Base-by-base conservation (phyloP, 1,140 invertebrate genomes). In the Thaumatotibia leucotreta region DNA sequence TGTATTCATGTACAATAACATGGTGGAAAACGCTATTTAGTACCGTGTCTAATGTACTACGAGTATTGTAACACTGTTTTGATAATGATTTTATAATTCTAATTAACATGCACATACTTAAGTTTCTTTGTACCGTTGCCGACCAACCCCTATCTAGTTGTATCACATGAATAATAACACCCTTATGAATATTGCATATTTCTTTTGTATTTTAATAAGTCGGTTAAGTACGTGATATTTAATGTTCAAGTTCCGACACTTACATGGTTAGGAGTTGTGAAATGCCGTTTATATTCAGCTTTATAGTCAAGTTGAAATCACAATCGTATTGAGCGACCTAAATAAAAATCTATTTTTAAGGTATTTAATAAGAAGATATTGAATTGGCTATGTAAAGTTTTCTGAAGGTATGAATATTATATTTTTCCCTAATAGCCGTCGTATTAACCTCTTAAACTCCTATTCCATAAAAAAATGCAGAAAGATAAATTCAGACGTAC, bases 181-280 rank as follows among this genome's bases (percentile, higher is more conserved):
- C 69, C 35, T 50, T 67, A 74, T 74, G 69, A 74, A 71, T 74
- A 67, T 67, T 71, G 65, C 66, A 71, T 22, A 35, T 58, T 67
- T 72, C 63, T 65, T 73, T 74, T 66, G 68, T 70, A 27, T 67
- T 67, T 17, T 61, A 67, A 61, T 32, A 54, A 27, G 50, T 31
- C 20, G 45, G 27, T 20, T 54, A 33, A 54, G 27, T 27, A 8
- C n/a, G 52, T 58, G 52, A 27, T 54, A 24, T 54, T 58, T 14
- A 58, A 58, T 58, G n/a, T 24, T 31, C 24, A 31, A 27, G 23
- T 23, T 58, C 52, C 52, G 52, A 17, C 52, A 27, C n/a, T 27
- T 58, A 17, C 5, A 2, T 58, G n/a, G 27, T 29, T 58, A 58
- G n/a, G 24, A 27, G 50, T 24, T 54, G 27, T 45, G 3, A 20